Conservation (phyloP, 2,888 invertebrate genomes). For the Dendrolimus pini region DNA sequence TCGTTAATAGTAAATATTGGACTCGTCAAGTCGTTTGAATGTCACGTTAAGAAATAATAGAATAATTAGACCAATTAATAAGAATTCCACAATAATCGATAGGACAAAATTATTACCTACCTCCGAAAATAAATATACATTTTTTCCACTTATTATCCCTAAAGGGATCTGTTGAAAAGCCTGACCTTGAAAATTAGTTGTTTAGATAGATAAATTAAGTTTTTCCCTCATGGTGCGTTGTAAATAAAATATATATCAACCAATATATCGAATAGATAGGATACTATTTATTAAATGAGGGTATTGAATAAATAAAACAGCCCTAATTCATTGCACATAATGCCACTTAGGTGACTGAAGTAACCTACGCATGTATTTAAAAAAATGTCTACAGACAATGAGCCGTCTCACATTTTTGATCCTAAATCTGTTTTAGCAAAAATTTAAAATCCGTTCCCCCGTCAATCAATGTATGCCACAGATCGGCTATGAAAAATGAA, state of each 20-base stretch:
- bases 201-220: constrained; percentile 25
- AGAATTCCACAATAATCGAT: constrained; percentile 41
- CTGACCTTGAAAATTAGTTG: constrained; percentile 42
- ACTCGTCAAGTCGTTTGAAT: background rate
- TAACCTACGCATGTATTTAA: too few species aligned
- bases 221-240: constrained; percentile 52
- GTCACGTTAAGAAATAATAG: constrained; percentile 1
- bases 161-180: constrained; percentile 64
- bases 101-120: constrained; percentile 51
- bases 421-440: too few species aligned
- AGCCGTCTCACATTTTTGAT: too few species aligned
- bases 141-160: constrained; percentile 32
- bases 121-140: constrained; percentile 37
- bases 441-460: too few species aligned
- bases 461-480: too few species aligned
- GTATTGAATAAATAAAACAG: background rate
- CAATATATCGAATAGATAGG: constrained; percentile 12
- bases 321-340: too few species aligned
- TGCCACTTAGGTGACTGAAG: too few species aligned
- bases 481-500: too few species aligned
- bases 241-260: constrained; percentile 29
- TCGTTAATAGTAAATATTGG: background rate
- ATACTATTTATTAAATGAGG: background rate
- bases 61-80: constrained; percentile 11
- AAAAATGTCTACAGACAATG: too few species aligned